Evolutionary conservation across 2,113 vertebrate species (phyloP).

Genomic region (Tupaia tana): DNA sequence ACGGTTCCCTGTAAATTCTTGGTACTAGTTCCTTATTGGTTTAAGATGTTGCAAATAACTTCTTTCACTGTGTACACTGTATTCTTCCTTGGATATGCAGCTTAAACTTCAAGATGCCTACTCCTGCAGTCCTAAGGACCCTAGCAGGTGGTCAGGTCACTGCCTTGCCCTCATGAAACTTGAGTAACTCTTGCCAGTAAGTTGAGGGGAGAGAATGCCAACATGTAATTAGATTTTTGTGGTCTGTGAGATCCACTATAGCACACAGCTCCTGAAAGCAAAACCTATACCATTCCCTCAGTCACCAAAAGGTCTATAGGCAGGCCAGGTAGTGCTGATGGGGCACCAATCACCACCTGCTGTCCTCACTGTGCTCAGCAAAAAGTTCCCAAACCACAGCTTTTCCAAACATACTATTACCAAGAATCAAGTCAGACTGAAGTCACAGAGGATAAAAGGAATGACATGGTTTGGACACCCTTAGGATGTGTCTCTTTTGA

Average conservation of each 20-base stretch:
- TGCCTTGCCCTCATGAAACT: conserved; percentile 19
- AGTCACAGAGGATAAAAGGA: background rate
- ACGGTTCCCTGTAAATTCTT: background rate
- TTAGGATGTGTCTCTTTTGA: conserved; percentile 9
- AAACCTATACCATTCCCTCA: conserved; percentile 1
- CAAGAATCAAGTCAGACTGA: background rate
- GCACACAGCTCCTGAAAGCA: background rate
- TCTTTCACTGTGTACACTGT: background rate
- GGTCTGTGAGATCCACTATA: background rate
- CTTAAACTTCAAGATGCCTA: background rate
- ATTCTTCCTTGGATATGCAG: background rate
- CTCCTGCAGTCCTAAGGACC: background rate
- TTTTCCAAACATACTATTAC: conserved; percentile 4
- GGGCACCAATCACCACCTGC: background rate
- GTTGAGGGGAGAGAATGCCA: background rate
- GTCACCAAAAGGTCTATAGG: background rate
- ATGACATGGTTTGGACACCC: background rate
- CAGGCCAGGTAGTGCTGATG: background rate
- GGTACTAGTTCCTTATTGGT: background rate
- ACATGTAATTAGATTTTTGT: background rate
- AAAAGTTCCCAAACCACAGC: background rate
- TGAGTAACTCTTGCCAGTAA: background rate
- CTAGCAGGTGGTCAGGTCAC: background rate
- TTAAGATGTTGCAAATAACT: background rate
- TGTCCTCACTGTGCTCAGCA: background rate